These are phyloP conservation scores for Pampus argenteus DNA, from an alignment of 2,797 vertebrate genomes.

Conservation along the genomic window DNA sequence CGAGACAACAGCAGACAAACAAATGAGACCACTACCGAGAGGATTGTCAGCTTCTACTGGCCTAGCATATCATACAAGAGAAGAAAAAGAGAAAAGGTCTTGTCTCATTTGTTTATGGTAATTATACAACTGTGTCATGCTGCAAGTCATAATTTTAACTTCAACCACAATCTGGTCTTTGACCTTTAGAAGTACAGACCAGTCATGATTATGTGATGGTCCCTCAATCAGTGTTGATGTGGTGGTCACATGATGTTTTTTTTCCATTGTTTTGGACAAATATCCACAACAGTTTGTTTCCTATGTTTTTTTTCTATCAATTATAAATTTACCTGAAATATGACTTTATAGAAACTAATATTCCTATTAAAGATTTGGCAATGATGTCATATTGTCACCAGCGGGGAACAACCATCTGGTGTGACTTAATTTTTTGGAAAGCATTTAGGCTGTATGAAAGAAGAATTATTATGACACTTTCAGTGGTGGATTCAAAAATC, in stretches of 20 bases:
- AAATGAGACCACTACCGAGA: constrained; percentile 7
- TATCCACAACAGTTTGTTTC: background rate
- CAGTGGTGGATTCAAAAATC: background rate
- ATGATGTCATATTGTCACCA: background rate
- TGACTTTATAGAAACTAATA: background rate
- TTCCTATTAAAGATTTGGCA: background rate
- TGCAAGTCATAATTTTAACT: constrained; percentile 1
- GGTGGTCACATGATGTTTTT: background rate
- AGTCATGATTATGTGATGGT: constrained; percentile 1
- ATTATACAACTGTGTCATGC: background rate
- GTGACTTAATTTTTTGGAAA: constrained; percentile 12
- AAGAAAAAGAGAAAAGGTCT: constrained; percentile 1
- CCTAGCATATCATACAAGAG: background rate
- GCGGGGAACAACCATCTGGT: background rate
- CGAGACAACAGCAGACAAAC: constrained; percentile 16
- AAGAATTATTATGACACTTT: background rate
- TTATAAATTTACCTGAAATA: background rate
- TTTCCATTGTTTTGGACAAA: background rate
- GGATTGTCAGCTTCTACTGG: constrained; percentile 30
- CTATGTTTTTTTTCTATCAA: background rate
- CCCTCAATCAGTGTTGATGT: constrained; percentile 7
- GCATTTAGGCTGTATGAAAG: background rate
- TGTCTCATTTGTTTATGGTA: constrained; percentile 7
- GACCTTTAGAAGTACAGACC: constrained; percentile 12
- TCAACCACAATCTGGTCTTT: constrained; percentile 18